Base-by-base conservation (phyloP, 1,140 invertebrate genomes). In the Tetramorium alpestre region DNA sequence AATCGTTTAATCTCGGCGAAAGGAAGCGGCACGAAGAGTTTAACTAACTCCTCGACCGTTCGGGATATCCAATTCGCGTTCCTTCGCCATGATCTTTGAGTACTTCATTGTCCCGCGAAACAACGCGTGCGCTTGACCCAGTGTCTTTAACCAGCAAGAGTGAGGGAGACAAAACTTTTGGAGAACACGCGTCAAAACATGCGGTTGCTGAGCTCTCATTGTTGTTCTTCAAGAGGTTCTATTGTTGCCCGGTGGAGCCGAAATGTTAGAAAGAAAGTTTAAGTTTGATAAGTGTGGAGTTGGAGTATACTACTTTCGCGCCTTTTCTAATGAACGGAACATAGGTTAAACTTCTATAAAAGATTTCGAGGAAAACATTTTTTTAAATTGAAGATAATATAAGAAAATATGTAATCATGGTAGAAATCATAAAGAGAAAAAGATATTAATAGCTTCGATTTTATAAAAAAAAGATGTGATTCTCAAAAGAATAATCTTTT, bases 1-100 rank as follows among this genome's bases (percentile, higher is more conserved):
- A 90, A 80, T 85, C 85, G 90, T 91, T 91, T 91, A 91, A 87
- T 89, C 85, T 80, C 62, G 73, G 62, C 62, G 60, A 85, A 85
- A 85, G 73, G 58, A 67, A 16, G 58, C 47, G 56, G 60, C 22
- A 28, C 58, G 73, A 78, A 85, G 73, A 85, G 75, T 84, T 84
- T 84, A 56, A 56, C 69, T 49, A 84, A 84, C 69, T 84, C 54
- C 80, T 84, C 69, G 69, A 49, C 69, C 69, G 51, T 75, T 44
- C n/a, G n/a, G 28, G 28, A 62, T 75, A 82, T 49, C 67, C 78
- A 82, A 72, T 72, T 72, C 78, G 78, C 67, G 54, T 69, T 51
- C 54, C 80, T 73, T 33, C 18, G 25, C 44, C 44, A 60, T 73
- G 80, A 84, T 84, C 80, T 73, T 84, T 38, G 28, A 58, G 41